phyloP scores from a whole-genome alignment of 2,113 vertebrate genomes.

The Otis tarda region DNA sequence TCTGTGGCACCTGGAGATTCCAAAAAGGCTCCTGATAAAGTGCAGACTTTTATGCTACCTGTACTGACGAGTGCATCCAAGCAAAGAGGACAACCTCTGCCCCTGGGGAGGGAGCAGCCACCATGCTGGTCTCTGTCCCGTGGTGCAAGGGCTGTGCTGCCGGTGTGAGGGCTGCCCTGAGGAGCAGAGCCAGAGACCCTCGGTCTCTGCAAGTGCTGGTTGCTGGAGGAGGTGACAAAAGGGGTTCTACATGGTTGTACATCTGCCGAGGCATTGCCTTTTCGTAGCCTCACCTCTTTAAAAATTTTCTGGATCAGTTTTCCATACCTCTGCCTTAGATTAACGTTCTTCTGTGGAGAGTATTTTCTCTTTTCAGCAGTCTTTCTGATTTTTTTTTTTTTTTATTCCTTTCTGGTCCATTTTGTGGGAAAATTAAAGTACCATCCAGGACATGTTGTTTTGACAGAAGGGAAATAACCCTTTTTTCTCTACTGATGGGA shows the following conservation, averaged over 20 bases:
- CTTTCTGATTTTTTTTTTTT: not conserved
- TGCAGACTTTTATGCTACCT: not conserved
- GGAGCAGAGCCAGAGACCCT: not conserved
- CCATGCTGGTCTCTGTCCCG: not conserved
- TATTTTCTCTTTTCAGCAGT: not conserved
- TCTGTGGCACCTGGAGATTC: not conserved
- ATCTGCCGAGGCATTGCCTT: not conserved
- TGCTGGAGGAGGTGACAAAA: not conserved
- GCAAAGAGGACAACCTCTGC: not conserved
- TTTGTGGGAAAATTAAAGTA: constrained; percentile 7
- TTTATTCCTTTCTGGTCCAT: not conserved
- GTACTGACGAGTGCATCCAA: too few species aligned
- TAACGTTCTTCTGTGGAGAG: not conserved
- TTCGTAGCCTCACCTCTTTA: not conserved
- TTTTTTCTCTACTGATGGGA: not conserved
- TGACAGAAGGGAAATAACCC: not conserved
- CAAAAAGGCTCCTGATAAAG: not conserved
- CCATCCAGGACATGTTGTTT: not conserved
- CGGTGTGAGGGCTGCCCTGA: accelerated
- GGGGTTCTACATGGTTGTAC: not conserved
- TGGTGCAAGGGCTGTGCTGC: too few species aligned
- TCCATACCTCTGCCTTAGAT: not conserved
- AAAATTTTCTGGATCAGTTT: not conserved
- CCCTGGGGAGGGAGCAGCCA: not conserved
- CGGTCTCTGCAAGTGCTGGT: not conserved